Percentiles rank a stretch among this genome's conserved stretches.
phyloP scores from a whole-genome alignment of 2,797 vertebrate genomes.

The Odontamblyopus rebecca region DNA sequence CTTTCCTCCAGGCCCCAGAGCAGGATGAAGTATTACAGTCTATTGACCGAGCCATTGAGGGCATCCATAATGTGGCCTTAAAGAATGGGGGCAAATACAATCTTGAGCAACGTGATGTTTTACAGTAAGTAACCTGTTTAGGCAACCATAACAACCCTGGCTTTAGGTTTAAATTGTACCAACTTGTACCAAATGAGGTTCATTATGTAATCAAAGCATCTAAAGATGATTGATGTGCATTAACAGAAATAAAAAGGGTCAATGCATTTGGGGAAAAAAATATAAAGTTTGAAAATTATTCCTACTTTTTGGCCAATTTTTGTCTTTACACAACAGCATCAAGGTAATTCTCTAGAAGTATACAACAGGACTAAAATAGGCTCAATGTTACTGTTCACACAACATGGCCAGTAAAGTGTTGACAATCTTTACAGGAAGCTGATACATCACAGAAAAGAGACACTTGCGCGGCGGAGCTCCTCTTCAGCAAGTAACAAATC shows the following conservation, averaged over 20 bases:
- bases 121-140: slow-evolving; percentile 85
- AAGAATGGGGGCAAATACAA: slow-evolving; percentile 97
- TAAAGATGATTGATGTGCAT: neutral
- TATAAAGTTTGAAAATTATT: no score
- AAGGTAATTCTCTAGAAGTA: no score
- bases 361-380: neutral
- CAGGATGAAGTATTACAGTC: slow-evolving; percentile 96
- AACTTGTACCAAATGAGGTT: no score
- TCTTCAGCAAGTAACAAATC: slow-evolving; percentile 76
- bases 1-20: slow-evolving; percentile 75
- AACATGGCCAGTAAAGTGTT: neutral
- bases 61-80: slow-evolving; percentile 96
- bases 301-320: no score
- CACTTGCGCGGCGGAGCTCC: slow-evolving; percentile 85
- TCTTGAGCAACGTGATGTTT: slow-evolving; percentile 94
- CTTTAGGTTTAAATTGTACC: neutral
- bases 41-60: slow-evolving; percentile 95
- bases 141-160: neutral
- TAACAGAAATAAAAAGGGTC: no score
- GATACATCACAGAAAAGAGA: slow-evolving; percentile 98
- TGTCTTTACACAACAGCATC: no score
- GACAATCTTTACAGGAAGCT: slow-evolving; percentile 81
- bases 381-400: neutral
- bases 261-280: no score
- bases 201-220: neutral